A percentile compares a stretch with the other conserved stretches of the same genome.
Evolutionary conservation across 1,140 invertebrate genomes (phyloP).

Genomic region (Drosophila suzukii): DNA sequence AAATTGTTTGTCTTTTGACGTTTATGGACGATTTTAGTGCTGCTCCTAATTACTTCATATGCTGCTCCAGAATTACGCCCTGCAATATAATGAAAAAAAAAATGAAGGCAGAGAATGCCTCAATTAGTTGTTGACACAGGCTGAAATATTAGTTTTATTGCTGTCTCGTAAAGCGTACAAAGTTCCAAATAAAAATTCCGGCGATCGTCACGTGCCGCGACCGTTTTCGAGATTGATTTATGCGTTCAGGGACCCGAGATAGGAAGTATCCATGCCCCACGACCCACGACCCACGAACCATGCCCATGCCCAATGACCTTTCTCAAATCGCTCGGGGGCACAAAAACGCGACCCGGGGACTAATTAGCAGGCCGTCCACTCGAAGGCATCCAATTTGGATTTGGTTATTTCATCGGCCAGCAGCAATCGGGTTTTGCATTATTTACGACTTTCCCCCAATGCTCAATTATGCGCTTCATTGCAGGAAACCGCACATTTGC

Average conservation of each 20-base stretch:
- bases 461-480: constrained; percentile 67
- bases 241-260: constrained; percentile 43
- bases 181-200: constrained; percentile 66
- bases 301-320: constrained; percentile 46
- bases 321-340: constrained; percentile 44
- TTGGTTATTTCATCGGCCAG: constrained; percentile 34
- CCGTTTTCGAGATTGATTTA: constrained; percentile 48
- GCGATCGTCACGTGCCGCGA: constrained; percentile 56
- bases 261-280: constrained; percentile 27
- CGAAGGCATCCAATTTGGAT: constrained; percentile 44
- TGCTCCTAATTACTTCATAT: constrained; percentile 68
- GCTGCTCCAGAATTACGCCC: constrained; percentile 44
- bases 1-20: constrained; percentile 67
- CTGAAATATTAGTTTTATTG: constrained; percentile 64
- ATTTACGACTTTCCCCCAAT: constrained; percentile 63
- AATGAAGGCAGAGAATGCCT: constrained; percentile 49
- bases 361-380: constrained; percentile 53
- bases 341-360: constrained; percentile 41
- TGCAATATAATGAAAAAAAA: constrained; percentile 38
- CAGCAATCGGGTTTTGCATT: constrained; percentile 60
- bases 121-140: constrained; percentile 74
- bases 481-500: constrained; percentile 59
- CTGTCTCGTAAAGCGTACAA: constrained; percentile 51
- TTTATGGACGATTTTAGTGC: constrained; percentile 72
- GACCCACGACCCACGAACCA: constrained; percentile 25